Evolutionary conservation across 2,888 invertebrate species (phyloP).

Genomic region (Caenorhabditis zanzibari): DNA sequence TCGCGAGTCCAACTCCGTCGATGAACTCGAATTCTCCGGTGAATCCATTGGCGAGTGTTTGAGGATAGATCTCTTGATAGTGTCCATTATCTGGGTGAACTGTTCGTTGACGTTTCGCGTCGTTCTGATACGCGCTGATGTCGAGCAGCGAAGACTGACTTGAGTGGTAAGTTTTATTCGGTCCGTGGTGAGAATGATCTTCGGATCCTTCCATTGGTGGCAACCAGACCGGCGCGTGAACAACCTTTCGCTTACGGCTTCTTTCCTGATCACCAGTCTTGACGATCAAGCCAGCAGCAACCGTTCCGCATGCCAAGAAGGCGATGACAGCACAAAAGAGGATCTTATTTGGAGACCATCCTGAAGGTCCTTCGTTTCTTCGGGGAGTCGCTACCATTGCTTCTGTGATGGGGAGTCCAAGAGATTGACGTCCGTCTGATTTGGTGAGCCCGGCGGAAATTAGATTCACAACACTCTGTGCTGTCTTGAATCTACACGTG

Average conservation of each 20-base stretch:
- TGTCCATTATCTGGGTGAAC: background rate
- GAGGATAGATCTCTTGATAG: conserved; percentile 16
- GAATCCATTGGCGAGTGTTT: conserved; percentile 10
- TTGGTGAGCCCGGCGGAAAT: conserved; percentile 77
- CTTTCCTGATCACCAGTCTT: conserved; percentile 40
- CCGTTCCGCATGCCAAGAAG: conserved; percentile 37
- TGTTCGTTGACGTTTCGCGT: conserved; percentile 2
- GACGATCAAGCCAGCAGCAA: conserved; percentile 44
- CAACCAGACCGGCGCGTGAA: conserved; percentile 68
- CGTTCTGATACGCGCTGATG: background rate
- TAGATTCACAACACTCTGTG: conserved; percentile 75
- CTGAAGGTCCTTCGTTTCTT: background rate
- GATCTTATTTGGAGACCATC: conserved; percentile 20
- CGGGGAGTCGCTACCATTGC: conserved; percentile 57
- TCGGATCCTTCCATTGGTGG: conserved; percentile 60
- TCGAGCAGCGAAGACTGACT: conserved; percentile 45
- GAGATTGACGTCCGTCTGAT: conserved; percentile 26
- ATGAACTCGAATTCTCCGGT: background rate
- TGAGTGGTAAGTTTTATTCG: background rate
- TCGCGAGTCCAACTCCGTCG: background rate
- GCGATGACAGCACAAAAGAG: conserved; percentile 23
- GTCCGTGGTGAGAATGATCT: background rate
- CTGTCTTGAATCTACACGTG: conserved; percentile 69
- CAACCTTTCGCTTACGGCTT: conserved; percentile 61
- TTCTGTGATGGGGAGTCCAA: conserved; percentile 60